Base-by-base conservation (phyloP, 2,888 invertebrate species). In the Hesperia comma region DNA sequence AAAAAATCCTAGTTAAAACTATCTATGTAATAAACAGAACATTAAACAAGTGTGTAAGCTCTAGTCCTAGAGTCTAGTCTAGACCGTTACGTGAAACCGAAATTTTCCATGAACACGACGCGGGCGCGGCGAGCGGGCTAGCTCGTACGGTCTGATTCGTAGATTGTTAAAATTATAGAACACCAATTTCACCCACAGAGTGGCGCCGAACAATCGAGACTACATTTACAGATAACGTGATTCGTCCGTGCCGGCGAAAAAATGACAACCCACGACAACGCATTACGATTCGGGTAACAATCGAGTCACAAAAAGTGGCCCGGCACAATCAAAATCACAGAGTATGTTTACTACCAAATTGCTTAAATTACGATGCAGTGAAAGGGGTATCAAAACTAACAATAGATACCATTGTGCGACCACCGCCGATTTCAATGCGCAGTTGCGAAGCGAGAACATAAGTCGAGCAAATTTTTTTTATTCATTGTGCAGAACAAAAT, bases 151-250 rank as follows among this genome's bases (percentile, higher is more conserved):
- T 49, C 49, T 49, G 19, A 19, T 49, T 49, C 49, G 49, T 49
- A 19, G 19, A 46, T 46, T 17, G 46, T 46, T 15, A 46, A 49
- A n/a, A 49, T 49, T 49, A 49, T 8, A 19, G 17, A 49, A 49
- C n/a, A 8, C 19, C 49, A 49, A 49, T 49, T 49, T 49, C 49
- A 49, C 49, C 49, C 2, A 19, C 19, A 0, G 49, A 49, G 19
- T 49, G 8, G 15, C 17, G n/a, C 15, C 19, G 49, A 49, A 49
- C 49, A 49, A 49, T 49, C 19, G 10, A 49, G 19, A 49, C 1
- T 1, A 17, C 4, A 49, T 49, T 19, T 17, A 49, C 49, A 49
- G 49, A 19, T 49, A 49, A 49, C 49, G 17, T 19, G 19, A 19
- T 6, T 49, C 12, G 6, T 15, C 17, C 43, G 49, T 19, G 10